phyloP scores from a whole-genome alignment of 2,797 vertebrate genomes.

The Myotis planiceps region DNA sequence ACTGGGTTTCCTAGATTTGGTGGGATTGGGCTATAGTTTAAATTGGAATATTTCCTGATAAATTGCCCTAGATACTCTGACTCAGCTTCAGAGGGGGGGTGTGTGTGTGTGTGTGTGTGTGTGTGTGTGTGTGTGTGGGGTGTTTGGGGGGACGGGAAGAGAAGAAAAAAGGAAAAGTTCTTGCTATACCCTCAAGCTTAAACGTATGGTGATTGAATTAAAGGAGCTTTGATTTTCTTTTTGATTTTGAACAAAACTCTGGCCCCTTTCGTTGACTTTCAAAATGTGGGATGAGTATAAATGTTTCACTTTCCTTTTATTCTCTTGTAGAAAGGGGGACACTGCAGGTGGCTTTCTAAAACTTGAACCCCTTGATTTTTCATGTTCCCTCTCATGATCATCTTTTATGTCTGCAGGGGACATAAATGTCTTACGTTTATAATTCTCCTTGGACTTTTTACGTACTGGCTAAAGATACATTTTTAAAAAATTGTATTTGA shows the following conservation, averaged over 20 bases:
- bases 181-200: not conserved
- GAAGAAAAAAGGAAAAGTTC: not conserved
- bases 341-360: conserved; percentile 41
- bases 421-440: not conserved
- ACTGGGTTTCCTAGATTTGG: not conserved
- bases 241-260: conserved; percentile 54
- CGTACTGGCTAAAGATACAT: not conserved
- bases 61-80: not conserved
- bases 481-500: conserved; percentile 60
- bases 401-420: conserved; percentile 59
- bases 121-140: not conserved
- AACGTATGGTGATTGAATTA: conserved; percentile 22
- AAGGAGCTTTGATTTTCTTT: conserved; percentile 65
- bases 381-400: not conserved
- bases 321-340: conserved; percentile 31
- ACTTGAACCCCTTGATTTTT: not conserved
- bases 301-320: conserved; percentile 56
- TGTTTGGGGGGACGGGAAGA: not conserved
- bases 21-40: not conserved
- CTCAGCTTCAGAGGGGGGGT: not conserved
- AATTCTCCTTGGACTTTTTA: conserved; percentile 29
- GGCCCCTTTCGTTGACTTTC: conserved; percentile 37
- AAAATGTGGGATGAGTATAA: conserved; percentile 5
- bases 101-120: not conserved
- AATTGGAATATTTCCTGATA: not conserved